A percentile compares a stretch with the other conserved stretches of the same genome.
These are phyloP conservation scores for Spodoptera littoralis DNA, from an alignment of 2,888 invertebrate species.

Conservation along the genomic window DNA sequence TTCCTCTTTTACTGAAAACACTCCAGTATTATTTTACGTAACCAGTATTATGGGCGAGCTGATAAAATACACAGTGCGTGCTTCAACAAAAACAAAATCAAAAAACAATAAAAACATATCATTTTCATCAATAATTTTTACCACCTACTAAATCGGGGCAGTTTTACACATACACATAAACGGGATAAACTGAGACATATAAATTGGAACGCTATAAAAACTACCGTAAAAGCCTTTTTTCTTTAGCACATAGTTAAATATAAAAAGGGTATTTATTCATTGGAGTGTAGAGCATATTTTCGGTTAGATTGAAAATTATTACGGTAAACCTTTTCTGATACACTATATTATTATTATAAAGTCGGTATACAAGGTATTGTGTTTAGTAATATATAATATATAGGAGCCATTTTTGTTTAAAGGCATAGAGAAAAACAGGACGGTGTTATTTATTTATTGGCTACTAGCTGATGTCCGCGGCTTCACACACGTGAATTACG, in stretches of 20 bases:
- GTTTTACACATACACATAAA: constrained; percentile 6
- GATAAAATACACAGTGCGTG: too few species aligned
- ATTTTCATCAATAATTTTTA: not conserved
- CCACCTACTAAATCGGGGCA: not conserved
- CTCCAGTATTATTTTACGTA: too few species aligned
- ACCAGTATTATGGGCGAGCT: too few species aligned
- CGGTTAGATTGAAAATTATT: constrained; percentile 54
- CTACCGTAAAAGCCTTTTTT: constrained; percentile 31
- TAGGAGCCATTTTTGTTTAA: constrained; percentile 44
- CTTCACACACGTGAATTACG: not conserved
- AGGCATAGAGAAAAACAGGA: constrained; percentile 1
- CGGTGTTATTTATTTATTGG: constrained; percentile 15
- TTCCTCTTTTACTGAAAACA: too few species aligned
- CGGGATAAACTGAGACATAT: constrained; percentile 12
- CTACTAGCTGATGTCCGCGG: too few species aligned
- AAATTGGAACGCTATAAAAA: constrained; percentile 29
- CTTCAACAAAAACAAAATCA: not conserved
- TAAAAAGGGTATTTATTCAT: constrained; percentile 54
- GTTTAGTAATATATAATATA: constrained; percentile 51
- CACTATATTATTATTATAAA: not conserved
- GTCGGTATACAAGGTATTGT: constrained; percentile 35
- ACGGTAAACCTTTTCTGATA: constrained; percentile 24
- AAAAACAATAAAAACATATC: not conserved
- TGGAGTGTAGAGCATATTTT: constrained; percentile 48
- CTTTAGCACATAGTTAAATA: constrained; percentile 45